Evolutionary conservation across 2,888 invertebrate genomes (phyloP), one percentile per base, ranked within the genome.

Genomic region (Sturmia bella): DNA sequence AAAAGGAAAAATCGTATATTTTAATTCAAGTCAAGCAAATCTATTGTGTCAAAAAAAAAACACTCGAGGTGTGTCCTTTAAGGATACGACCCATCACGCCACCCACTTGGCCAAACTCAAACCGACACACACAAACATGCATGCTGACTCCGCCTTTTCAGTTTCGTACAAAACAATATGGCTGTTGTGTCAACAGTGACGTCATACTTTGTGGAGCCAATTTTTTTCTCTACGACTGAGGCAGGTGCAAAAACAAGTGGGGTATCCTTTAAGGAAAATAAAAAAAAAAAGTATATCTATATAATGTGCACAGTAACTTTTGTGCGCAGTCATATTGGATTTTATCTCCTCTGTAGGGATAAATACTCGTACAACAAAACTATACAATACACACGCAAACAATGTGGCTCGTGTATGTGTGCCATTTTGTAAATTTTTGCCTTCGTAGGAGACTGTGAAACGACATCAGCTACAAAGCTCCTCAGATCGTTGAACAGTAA

Each of bases 401-500:
- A 72, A 6, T 27, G 27, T 27, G 27, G 3, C 15, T 50, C 2
- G 11, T 15, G 24, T 11, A n/a, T 48, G 37, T 82, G 85, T 84
- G 86, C 87, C 86, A 88, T 88, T 86, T 87, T 87, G 86, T 54
- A 84, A 84, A 84, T 57, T 56, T 83, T 84, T 81, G 72, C 79
- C 88, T 88, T 89, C 87, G 87, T 89, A 88, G 87, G 88, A 85
- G 86, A 86, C 87, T 86, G 84, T 85, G 82, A 83, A 87, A 86
- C 86, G 86, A 87, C 86, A 86, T 88, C 85, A 83, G 84, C 85
- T 86, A 89, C 91, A 91, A 88, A 91, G 91, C 89, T 88, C 87
- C 89, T 88, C 88, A 90, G 90, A 90, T 88, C 89, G 91, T 90
- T 91, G 89, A 89, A 90, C 90, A 91, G 91, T 91, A 87, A 87